A percentile compares a stretch with the other conserved stretches of the same genome.
phyloP scores from a whole-genome alignment of 2,797 vertebrate genomes.

The Enteromius treurensis region DNA sequence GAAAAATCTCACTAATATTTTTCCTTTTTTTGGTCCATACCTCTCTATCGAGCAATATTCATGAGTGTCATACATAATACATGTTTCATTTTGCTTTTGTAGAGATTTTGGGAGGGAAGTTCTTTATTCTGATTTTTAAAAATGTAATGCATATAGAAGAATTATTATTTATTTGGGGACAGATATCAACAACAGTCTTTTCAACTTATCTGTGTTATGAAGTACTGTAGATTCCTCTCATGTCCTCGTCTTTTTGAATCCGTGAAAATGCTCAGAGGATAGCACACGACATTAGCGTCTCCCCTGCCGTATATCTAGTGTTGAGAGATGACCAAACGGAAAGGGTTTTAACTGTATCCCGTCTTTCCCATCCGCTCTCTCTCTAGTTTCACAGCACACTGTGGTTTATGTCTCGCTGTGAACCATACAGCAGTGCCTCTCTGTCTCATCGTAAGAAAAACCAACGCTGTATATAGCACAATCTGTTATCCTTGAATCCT shows the following conservation, averaged over 20 bases:
- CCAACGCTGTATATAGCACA: conserved; percentile 47
- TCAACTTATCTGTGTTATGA: conserved; percentile 37
- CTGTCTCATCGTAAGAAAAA: conserved; percentile 55
- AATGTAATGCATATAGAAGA: conserved; percentile 60
- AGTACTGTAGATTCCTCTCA: conserved; percentile 42
- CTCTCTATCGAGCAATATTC: conserved; percentile 50
- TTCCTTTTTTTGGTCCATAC: conserved; percentile 6
- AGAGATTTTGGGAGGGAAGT: conserved; percentile 65
- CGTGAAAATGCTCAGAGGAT: conserved; percentile 12
- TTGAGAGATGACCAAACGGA: conserved; percentile 44
- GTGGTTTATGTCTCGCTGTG: conserved; percentile 23
- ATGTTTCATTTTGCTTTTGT: background rate
- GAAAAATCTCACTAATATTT: background rate
- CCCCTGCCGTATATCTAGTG: conserved; percentile 23
- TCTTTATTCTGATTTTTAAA: conserved; percentile 49
- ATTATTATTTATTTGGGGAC: conserved; percentile 57
- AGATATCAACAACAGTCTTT: conserved; percentile 30
- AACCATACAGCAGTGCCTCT: conserved; percentile 56
- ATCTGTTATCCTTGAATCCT: conserved; percentile 13
- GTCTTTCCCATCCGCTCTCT: background rate
- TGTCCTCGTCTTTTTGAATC: background rate
- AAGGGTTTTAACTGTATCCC: conserved; percentile 10
- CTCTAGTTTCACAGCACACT: conserved; percentile 27
- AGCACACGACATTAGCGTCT: conserved; percentile 20
- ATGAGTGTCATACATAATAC: background rate